A percentile compares a stretch with the other conserved stretches of the same genome.
Evolutionary conservation across 2,888 invertebrate species (phyloP).

Genomic region (Epiblema foenella): DNA sequence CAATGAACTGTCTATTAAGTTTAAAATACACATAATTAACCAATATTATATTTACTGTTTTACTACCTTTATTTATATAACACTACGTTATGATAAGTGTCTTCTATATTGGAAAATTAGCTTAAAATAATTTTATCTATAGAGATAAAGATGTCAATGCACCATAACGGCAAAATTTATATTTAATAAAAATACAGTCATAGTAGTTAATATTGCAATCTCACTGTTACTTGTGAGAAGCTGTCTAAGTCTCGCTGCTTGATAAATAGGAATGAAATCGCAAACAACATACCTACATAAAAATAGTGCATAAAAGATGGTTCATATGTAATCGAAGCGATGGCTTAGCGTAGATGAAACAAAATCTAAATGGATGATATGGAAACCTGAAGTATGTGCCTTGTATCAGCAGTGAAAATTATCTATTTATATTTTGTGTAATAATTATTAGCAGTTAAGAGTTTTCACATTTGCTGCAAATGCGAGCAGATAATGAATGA

Average conservation of each 20-base stretch:
- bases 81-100: background rate
- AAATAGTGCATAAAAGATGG: background rate
- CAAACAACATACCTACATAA: background rate
- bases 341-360: background rate
- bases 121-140: background rate
- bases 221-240: too few species aligned
- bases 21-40: slow-evolving; percentile 6
- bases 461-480: too few species aligned
- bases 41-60: background rate
- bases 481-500: too few species aligned
- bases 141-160: background rate
- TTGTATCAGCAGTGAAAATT: background rate
- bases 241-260: background rate
- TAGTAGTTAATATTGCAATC: too few species aligned
- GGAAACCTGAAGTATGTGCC: background rate
- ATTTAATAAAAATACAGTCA: too few species aligned
- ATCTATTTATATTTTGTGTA: too few species aligned
- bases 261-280: background rate
- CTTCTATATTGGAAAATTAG: background rate
- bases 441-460: too few species aligned
- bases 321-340: background rate
- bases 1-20: slow-evolving; percentile 17
- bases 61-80: background rate
- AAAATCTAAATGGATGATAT: background rate
- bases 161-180: background rate